phyloP scores from a whole-genome alignment of 2,888 invertebrate species.

The Nomada goodeniana region DNA sequence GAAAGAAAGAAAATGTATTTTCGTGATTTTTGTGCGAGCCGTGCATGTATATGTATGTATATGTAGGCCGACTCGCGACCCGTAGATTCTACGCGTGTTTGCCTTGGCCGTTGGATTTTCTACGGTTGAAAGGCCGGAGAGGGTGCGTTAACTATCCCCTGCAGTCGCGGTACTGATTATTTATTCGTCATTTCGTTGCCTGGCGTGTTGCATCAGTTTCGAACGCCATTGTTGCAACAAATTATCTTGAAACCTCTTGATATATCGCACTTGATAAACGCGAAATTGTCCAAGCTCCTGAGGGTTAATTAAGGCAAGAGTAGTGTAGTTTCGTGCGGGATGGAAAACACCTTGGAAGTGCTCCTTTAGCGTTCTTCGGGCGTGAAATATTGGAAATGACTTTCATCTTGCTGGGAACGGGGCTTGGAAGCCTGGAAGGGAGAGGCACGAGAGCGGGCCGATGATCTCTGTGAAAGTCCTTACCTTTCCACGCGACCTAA shows the following conservation, averaged over 20 bases:
- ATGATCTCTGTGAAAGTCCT: conserved; percentile 56
- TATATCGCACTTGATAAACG: too few species aligned
- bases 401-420: conserved; percentile 16
- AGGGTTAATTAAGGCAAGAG: too few species aligned
- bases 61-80: not conserved
- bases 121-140: not conserved
- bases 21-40: conserved; percentile 13
- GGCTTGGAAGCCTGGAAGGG: conserved; percentile 4
- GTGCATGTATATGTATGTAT: too few species aligned
- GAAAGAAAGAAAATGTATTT: conserved; percentile 27
- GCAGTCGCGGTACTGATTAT: too few species aligned
- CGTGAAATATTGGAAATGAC: conserved; percentile 1
- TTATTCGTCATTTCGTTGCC: too few species aligned
- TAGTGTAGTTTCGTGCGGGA: too few species aligned
- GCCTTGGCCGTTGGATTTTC: not conserved
- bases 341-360: not conserved
- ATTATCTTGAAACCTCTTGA: too few species aligned
- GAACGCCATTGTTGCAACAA: too few species aligned
- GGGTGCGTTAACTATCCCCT: too few species aligned
- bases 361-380: not conserved
- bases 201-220: too few species aligned
- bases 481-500: conserved; percentile 57
- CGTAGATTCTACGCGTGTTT: not conserved
- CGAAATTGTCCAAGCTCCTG: not conserved
- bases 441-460: conserved; percentile 58